phyloP scores from a whole-genome alignment of 2,888 invertebrate genomes.

The Mythimna impura region DNA sequence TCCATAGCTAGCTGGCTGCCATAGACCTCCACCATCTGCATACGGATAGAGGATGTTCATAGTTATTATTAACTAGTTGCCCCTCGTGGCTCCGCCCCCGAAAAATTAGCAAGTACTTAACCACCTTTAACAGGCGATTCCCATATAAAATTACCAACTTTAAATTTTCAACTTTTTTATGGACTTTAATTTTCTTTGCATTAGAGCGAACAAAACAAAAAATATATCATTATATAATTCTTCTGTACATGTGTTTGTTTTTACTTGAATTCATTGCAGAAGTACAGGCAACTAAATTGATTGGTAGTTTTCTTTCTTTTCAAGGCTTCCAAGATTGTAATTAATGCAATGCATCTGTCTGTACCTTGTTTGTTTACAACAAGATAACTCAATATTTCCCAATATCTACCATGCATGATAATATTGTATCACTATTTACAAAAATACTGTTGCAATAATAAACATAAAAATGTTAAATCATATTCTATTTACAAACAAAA shows the following conservation, averaged over 20 bases:
- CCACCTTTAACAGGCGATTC: too few species aligned
- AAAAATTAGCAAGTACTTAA: too few species aligned
- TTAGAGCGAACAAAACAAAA: too few species aligned
- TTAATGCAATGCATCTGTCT: neutral
- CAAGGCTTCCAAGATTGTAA: neutral
- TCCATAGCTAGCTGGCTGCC: conserved; percentile 85
- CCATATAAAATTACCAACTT: neutral
- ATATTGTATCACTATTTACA: too few species aligned
- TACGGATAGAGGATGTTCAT: neutral
- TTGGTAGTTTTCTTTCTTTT: neutral
- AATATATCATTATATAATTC: too few species aligned
- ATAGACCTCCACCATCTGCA: conserved; percentile 83
- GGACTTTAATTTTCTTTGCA: too few species aligned
- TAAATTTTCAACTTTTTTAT: too few species aligned
- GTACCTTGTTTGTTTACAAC: neutral
- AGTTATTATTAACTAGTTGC: neutral
- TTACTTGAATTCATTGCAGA: neutral
- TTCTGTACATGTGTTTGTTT: too few species aligned
- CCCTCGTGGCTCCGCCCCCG: too few species aligned
- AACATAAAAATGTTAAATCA: neutral
- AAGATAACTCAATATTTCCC: neutral
- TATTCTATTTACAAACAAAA: conserved; percentile 47
- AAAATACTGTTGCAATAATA: too few species aligned
- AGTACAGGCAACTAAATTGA: neutral
- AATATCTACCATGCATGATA: conserved; percentile 17